Base-by-base conservation (phyloP, 2,113 vertebrate species). In the Calidris pygmaea region DNA sequence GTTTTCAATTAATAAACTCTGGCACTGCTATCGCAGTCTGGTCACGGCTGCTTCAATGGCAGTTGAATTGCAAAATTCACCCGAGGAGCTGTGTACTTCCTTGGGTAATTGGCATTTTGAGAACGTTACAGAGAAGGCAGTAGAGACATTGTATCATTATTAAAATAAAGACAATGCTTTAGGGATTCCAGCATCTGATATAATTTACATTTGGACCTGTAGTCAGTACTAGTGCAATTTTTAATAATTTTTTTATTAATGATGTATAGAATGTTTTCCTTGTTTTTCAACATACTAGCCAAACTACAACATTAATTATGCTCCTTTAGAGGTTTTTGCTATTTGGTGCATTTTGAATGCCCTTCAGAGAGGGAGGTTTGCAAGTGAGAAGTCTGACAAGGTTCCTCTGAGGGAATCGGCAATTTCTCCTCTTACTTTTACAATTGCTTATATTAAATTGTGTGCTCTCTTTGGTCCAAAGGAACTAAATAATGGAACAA, bases 181-280 rank as follows among this genome's bases (percentile, higher is more conserved):
- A 18, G 78, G 68, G 62, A 84, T 76, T 94, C 47, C 29, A 66
- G 43, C 23, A 10, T 76, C 70, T 74, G 35, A 48, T 32, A 15
- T 70, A 67, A 82, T 83, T 96, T 93, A 89, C n/a, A 48, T 82
- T 81, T 87, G 80, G 58, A 87, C 34, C 77, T 80, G 48, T 52
- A n/a, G 30, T 89, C 55, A 80, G 26, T 70, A 9, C 71, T 90
- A 81, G 29, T 35, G 43, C 55, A 80, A 45, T 90, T 74, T 86
- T 80, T 65, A 90, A 32, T 73, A 53, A 39, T 90, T 2, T 45
- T 79, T 95, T 73, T 70, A 77, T 76, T 93, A 81, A 90, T 72
- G 47, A 73, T 9, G 7, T 82, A 37, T 80, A 81, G 39, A 76
- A 68, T 67, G 32, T 72, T 94, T 76, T 91, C 26, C 39, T 68